Evolutionary conservation across 2,888 invertebrate species (phyloP).

Genomic region (Dorcus parallelipipedus): DNA sequence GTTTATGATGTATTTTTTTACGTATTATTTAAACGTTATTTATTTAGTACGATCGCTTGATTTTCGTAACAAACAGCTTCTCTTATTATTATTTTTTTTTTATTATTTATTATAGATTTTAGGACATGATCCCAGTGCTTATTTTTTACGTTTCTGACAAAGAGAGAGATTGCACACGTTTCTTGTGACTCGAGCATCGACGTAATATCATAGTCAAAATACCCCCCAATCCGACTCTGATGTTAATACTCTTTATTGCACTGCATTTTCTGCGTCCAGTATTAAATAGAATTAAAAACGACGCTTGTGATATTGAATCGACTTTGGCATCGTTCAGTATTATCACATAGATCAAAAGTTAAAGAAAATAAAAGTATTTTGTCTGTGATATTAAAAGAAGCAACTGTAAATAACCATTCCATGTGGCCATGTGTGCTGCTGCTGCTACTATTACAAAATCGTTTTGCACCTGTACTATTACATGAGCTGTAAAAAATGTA

Average conservation of each 20-base stretch:
- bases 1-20: conserved; percentile 20
- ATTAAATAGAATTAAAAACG: too few species aligned
- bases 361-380: conserved; percentile 4
- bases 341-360: too few species aligned
- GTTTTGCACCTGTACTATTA: conserved; percentile 17
- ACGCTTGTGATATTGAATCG: too few species aligned
- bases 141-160: conserved; percentile 6
- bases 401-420: conserved; percentile 20
- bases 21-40: conserved; percentile 22
- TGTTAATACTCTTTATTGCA: too few species aligned
- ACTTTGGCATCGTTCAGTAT: too few species aligned
- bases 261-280: too few species aligned
- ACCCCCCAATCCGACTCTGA: neutral
- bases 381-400: conserved; percentile 4
- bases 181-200: neutral
- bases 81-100: conserved; percentile 6
- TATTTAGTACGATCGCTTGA: conserved; percentile 17
- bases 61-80: conserved; percentile 19
- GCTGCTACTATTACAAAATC: neutral
- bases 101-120: conserved; percentile 14
- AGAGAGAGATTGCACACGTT: conserved; percentile 8
- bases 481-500: conserved; percentile 38
- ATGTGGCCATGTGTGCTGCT: conserved; percentile 1
- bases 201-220: conserved; percentile 1
- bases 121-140: conserved; percentile 13